Evolutionary conservation across 1,140 invertebrate species (phyloP), one percentile per base, ranked within the genome.

Genomic region (Cepaea nemoralis): DNA sequence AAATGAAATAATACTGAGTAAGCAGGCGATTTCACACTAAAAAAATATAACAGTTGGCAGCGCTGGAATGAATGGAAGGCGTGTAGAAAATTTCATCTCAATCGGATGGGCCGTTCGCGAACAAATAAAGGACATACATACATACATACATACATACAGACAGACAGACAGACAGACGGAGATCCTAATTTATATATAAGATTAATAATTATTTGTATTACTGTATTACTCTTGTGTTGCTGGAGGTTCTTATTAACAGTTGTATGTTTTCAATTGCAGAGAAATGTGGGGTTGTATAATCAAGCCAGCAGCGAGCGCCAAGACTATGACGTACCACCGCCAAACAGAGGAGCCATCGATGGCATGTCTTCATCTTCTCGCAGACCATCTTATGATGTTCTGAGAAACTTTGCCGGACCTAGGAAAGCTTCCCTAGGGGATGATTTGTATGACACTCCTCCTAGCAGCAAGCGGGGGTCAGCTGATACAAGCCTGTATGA

Each of bases 241-340:
- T 16, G 31, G 16, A 19, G 67, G 16, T 14, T 55, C n/a, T 14
- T 69, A 24, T 24, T 35, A 27, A n/a, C 16, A 45, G 42, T 45
- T 45, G 16, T 45, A 16, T 45, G 6, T 45, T 33, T 45, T 45
- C 14, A 27, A n/a, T 48, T 45, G 19, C 71, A 74, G 71, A 74
- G 71, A 1, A 24, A 2, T 27, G 14, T 31, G 40, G 71, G 50
- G 19, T 45, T 74, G 40, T 74, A 74, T 48, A 27, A 48, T 27
- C 71, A 74, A 33, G 42, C 75, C 35, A 59, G 35, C 50, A 82
- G 88, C 86, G 84, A 75, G 77, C 75, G 80, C 22, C 84, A 88
- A 42, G 88, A 91, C 55, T 93, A 92, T 88, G 93, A 93, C 88
- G 88, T 92, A n/a, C 91, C 92, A 80, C 91, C 92, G n/a, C 81